Percentiles rank a stretch among this genome's conserved stretches.
These are phyloP conservation scores for Thomomys bottae DNA, from an alignment of 2,113 vertebrate genomes.

Conservation along the genomic window DNA sequence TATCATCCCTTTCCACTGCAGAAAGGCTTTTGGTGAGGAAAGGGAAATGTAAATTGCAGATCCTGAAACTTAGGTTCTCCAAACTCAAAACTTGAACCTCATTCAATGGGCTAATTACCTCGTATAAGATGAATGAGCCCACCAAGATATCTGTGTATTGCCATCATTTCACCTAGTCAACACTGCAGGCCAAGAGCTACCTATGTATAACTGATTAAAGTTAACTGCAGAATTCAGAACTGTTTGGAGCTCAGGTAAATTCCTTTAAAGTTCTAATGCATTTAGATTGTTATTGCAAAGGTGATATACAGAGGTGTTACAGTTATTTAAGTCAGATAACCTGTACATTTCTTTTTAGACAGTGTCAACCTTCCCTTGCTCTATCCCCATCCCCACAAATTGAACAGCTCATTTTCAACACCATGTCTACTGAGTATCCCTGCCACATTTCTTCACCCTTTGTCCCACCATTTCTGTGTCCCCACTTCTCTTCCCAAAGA, in stretches of 20 bases:
- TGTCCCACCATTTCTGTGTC: no score
- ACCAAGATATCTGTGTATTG: no score
- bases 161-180: background rate
- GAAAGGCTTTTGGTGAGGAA: background rate
- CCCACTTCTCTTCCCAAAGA: no score
- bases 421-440: no score
- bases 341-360: no score
- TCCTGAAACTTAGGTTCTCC: background rate
- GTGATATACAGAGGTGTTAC: no score
- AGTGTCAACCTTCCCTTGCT: no score
- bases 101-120: background rate
- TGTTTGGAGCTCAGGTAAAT: background rate
- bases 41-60: background rate
- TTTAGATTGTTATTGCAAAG: no score
- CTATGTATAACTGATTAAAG: slow-evolving; percentile 3
- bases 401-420: no score
- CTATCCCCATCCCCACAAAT: no score
- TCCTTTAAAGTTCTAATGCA: background rate
- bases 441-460: no score
- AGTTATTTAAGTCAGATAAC: no score
- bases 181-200: background rate
- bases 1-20: background rate
- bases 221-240: background rate
- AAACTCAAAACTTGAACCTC: background rate
- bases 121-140: background rate